Conservation (phyloP, 92 coral and sea anemone species). For the Porites cylindrica region DNA sequence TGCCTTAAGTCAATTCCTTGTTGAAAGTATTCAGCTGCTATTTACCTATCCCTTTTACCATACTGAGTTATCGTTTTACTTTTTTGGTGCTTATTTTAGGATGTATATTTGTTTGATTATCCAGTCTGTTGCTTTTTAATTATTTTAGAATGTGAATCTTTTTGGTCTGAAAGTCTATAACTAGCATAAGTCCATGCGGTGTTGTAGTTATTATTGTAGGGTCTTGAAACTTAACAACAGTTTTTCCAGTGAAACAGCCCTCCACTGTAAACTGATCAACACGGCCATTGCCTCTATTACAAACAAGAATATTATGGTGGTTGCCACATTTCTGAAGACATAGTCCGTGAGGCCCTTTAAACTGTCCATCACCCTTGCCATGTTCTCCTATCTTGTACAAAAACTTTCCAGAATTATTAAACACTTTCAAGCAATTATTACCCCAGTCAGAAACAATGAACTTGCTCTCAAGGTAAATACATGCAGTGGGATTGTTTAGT, state of each 20-base stretch:
- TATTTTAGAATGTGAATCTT: no score
- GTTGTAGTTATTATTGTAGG: not conserved
- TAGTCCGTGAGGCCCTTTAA: not conserved
- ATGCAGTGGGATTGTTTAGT: accelerated
- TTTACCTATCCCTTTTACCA: no score
- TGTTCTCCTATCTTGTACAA: not conserved
- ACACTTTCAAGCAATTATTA: not conserved
- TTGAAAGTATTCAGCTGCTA: not conserved
- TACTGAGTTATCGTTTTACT: no score
- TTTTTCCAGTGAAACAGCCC: no score
- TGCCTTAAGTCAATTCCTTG: no score
- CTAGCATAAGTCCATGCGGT: not conserved
- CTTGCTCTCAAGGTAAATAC: not conserved
- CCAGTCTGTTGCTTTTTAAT: not conserved
- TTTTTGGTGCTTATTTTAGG: not conserved
- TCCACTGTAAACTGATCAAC: not conserved
- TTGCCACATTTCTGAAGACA: not conserved
- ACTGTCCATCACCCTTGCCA: not conserved
- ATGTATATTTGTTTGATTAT: not conserved
- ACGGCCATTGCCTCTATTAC: not conserved
- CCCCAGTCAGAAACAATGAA: not conserved
- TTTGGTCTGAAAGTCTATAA: not conserved
- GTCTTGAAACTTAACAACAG: no score
- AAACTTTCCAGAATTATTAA: not conserved
- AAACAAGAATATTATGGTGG: not conserved